Evolutionary conservation across 2,888 invertebrate genomes (phyloP), one percentile per base, ranked within the genome.

Genomic region (Andrena minutula): DNA sequence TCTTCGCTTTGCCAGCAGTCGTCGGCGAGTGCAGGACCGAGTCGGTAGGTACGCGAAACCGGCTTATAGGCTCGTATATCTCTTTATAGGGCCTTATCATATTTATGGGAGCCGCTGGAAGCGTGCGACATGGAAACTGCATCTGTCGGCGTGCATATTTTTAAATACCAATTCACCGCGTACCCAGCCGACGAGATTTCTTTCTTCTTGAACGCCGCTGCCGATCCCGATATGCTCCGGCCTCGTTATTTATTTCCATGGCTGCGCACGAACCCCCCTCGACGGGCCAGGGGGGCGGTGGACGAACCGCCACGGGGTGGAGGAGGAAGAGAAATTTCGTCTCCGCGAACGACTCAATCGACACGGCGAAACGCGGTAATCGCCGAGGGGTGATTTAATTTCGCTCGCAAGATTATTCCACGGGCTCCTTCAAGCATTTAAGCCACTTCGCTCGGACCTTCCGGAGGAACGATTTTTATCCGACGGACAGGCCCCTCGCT

Each of bases 61-160:
- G 79, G 79, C 83, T 86, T 90, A 88, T 88, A 89, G 88, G 86
- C 88, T 88, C 88, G 90, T 90, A 91, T 92, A 92, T 91, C 92
- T 91, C 89, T 74, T 86, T 89, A 87, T 85, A 88, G 88, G 73
- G 79, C 75, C 90, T 92, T 92, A 92, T 92, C 92, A 92, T 92
- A 92, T 92, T 92, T 92, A 92, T 92, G 92, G 92, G 90, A 84
- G 89, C 84, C 88, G 86, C 86, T 89, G 88, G 81, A 86, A 90
- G 88, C 86, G 88, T 86, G 88, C 91, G 89, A 92, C 92, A 92
- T 89, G 92, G 88, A 92, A 92, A 92, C 89, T 88, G 90, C 92
- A 92, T 92, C 91, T 86, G 89, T 91, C 89, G 89, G 87, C 88
- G 61, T 74, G 92, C 92, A 92, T 92, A 92, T 92, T 92, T 92